Conservation (phyloP, 2,888 invertebrate species). For the Drosophila birchii region DNA sequence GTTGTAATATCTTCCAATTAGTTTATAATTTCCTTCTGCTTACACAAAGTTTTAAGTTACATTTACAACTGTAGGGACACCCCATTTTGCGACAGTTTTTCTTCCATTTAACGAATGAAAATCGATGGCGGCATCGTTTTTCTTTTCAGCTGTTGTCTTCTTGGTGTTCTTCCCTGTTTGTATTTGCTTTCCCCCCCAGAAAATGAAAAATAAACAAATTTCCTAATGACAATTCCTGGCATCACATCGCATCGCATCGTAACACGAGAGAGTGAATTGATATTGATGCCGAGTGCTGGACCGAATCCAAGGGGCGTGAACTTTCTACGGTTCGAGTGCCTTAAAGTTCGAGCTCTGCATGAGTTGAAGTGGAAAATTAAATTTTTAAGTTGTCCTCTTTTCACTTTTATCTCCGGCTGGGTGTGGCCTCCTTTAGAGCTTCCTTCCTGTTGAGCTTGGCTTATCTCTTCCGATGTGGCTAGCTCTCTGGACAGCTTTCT, state of each 20-base stretch:
- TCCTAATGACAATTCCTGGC: slow-evolving; percentile 67
- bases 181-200: slow-evolving; percentile 50
- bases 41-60: background rate
- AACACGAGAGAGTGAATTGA: slow-evolving; percentile 60
- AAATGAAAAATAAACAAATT: slow-evolving; percentile 79
- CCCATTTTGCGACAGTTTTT: background rate
- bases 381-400: slow-evolving; percentile 7
- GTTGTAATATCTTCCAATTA: background rate
- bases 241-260: slow-evolving; percentile 19
- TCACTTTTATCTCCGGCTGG: slow-evolving; percentile 16
- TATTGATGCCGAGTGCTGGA: slow-evolving; percentile 62
- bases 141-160: slow-evolving; percentile 29
- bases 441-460: slow-evolving; percentile 26
- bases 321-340: slow-evolving; percentile 5
- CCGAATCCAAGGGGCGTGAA: slow-evolving; percentile 30
- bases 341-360: slow-evolving; percentile 13
- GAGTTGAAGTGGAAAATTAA: slow-evolving; percentile 14
- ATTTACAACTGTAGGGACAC: background rate
- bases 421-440: slow-evolving; percentile 33
- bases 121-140: slow-evolving; percentile 62
- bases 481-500: slow-evolving; percentile 47
- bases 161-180: slow-evolving; percentile 48
- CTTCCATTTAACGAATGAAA: slow-evolving; percentile 59
- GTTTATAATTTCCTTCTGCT: background rate
- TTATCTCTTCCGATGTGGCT: slow-evolving; percentile 44